phyloP scores from a whole-genome alignment of 2,888 invertebrate genomes.

The Caenorhabditis virilis region DNA sequence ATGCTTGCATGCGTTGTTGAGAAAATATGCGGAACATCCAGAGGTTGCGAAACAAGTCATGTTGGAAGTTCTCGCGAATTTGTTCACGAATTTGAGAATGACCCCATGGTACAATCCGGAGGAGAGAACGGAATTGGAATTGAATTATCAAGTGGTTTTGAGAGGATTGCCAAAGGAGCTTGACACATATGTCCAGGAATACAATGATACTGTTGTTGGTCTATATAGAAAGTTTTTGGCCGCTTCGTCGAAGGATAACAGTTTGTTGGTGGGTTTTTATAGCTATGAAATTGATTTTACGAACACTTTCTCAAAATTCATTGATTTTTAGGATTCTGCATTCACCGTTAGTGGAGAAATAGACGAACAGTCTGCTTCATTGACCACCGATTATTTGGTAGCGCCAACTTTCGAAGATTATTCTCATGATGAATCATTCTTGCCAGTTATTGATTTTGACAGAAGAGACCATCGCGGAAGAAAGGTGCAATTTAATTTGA shows the following conservation, averaged over 20 bases:
- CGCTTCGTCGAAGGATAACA: slow-evolving; percentile 43
- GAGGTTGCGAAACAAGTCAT: slow-evolving; percentile 50
- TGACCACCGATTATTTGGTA: slow-evolving; percentile 48
- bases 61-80: slow-evolving; percentile 56
- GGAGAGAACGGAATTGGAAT: slow-evolving; percentile 36
- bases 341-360: slow-evolving; percentile 30
- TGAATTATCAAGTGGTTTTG: slow-evolving; percentile 20
- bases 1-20: slow-evolving; percentile 56
- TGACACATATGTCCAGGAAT: slow-evolving; percentile 44
- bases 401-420: slow-evolving; percentile 55
- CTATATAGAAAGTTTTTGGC: slow-evolving; percentile 56
- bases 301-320: not conserved
- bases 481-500: no score
- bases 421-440: slow-evolving; percentile 54
- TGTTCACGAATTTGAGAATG: slow-evolving; percentile 61
- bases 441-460: slow-evolving; percentile 47
- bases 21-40: slow-evolving; percentile 23
- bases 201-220: slow-evolving; percentile 51
- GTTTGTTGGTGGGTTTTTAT: slow-evolving; percentile 41
- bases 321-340: slow-evolving; percentile 18
- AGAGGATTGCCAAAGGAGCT: slow-evolving; percentile 18
- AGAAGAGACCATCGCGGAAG: slow-evolving; percentile 58
- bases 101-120: slow-evolving; percentile 50
- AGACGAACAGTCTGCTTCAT: slow-evolving; percentile 15
- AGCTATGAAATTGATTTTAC: not conserved